Conservation (phyloP, 2,113 vertebrate genomes). For the Bambusicola thoracicus region DNA sequence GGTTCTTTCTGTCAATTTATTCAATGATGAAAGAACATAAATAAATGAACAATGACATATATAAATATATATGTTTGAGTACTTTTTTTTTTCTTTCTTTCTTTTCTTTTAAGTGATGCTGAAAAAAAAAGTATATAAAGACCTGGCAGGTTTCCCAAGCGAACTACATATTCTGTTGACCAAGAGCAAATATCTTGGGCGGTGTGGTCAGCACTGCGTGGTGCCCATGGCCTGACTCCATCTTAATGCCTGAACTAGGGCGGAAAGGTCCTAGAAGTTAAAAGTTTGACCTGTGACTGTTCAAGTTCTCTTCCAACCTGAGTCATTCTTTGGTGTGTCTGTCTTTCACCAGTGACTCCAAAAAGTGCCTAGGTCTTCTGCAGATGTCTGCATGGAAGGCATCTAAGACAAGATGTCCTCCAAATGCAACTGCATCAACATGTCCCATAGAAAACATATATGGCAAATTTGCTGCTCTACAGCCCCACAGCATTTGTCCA, state of each 20-base stretch:
- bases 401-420: not conserved
- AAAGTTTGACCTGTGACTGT: not conserved
- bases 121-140: not conserved
- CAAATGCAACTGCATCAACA: not conserved
- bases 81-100: not conserved
- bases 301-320: not conserved
- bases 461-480: accelerated
- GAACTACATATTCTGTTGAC: not conserved
- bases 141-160: not conserved
- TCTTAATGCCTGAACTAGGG: not conserved
- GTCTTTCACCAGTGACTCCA: not conserved
- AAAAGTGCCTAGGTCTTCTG: not conserved
- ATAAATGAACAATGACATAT: not conserved
- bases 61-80: not conserved
- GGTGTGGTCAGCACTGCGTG: not conserved
- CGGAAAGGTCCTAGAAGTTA: not conserved
- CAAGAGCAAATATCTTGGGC: not conserved
- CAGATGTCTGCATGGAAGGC: not conserved
- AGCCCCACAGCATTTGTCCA: not conserved
- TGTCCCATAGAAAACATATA: accelerated
- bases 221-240: not conserved
- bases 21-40: not conserved
- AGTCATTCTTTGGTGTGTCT: not conserved
- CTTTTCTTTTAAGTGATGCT: not conserved
- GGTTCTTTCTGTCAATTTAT: not conserved